Percentiles rank a stretch among this genome's conserved stretches.
These are phyloP conservation scores for Okamejei kenojei DNA, from an alignment of 2,797 vertebrate genomes.

Conservation along the genomic window DNA sequence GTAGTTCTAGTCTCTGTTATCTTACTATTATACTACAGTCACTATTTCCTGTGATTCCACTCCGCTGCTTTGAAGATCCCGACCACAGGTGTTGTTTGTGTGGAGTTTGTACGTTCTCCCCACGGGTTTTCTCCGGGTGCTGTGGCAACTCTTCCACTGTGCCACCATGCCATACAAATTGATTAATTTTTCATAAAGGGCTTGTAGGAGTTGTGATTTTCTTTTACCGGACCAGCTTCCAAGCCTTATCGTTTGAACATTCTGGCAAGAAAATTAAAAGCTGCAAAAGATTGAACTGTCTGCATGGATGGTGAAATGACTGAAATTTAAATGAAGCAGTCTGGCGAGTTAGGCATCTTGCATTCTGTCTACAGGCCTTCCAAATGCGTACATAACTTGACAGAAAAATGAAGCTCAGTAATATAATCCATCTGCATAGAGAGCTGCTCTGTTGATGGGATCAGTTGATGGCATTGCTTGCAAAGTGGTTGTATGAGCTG, in stretches of 20 bases:
- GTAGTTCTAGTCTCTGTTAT: too few relatives aligned
- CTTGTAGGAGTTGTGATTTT: background rate
- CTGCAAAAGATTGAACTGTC: background rate
- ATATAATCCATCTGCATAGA: background rate
- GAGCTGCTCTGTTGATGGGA: background rate
- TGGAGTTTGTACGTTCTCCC: too few relatives aligned
- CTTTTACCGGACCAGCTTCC: background rate
- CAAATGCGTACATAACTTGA: background rate
- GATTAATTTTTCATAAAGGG: background rate
- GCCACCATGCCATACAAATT: too few relatives aligned
- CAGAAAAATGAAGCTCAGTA: constrained; percentile 10
- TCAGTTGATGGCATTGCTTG: background rate
- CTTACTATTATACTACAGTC: too few relatives aligned
- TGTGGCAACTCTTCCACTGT: too few relatives aligned
- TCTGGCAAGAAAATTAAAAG: background rate
- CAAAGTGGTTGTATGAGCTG: background rate
- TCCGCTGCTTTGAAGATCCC: too few relatives aligned
- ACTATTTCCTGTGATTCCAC: too few relatives aligned
- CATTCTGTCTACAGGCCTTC: background rate
- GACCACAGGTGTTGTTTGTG: too few relatives aligned
- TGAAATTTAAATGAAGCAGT: background rate
- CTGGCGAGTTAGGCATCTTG: background rate
- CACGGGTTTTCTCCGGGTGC: too few relatives aligned
- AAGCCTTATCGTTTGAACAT: background rate
- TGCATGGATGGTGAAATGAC: background rate